Evolutionary conservation across 1,140 invertebrate genomes (phyloP).

Genomic region (Bombus breviceps): DNA sequence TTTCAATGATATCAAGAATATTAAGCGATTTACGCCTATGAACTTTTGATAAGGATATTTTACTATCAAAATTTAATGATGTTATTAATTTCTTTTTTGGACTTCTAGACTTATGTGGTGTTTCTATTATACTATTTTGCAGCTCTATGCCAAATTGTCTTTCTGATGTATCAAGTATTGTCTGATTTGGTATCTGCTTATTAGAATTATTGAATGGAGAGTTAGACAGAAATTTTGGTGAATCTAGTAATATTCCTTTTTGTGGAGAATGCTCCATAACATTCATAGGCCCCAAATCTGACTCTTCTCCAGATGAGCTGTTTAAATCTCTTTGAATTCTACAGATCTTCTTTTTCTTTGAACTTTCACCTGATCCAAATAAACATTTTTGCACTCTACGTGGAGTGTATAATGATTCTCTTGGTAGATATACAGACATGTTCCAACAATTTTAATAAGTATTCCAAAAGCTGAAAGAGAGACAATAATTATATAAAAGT

Average conservation of each 20-base stretch:
- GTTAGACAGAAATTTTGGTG: constrained; percentile 45
- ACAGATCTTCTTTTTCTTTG: constrained; percentile 56
- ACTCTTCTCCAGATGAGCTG: constrained; percentile 72
- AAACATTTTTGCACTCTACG: constrained; percentile 67
- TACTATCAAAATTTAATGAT: constrained; percentile 72
- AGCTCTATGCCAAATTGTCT: constrained; percentile 60
- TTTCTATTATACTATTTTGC: constrained; percentile 62
- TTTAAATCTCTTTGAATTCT: neutral
- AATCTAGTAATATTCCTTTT: constrained; percentile 50
- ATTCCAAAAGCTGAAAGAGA: neutral
- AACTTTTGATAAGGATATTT: constrained; percentile 68
- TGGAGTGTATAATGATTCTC: constrained; percentile 64
- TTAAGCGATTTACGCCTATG: constrained; percentile 72
- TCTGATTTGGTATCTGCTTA: constrained; percentile 5
- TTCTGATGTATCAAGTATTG: constrained; percentile 59
- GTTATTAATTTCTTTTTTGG: constrained; percentile 70
- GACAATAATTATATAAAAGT: neutral
- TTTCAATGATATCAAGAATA: constrained; percentile 52
- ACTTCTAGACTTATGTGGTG: constrained; percentile 70
- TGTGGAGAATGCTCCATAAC: constrained; percentile 65
- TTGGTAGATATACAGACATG: constrained; percentile 37
- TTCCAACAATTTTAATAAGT: neutral
- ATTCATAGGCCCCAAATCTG: constrained; percentile 74
- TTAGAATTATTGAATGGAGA: constrained; percentile 18
- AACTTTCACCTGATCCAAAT: constrained; percentile 54